phyloP scores from a whole-genome alignment of 2,888 invertebrate genomes.

The Kuschelorhynchus macadamiae region DNA sequence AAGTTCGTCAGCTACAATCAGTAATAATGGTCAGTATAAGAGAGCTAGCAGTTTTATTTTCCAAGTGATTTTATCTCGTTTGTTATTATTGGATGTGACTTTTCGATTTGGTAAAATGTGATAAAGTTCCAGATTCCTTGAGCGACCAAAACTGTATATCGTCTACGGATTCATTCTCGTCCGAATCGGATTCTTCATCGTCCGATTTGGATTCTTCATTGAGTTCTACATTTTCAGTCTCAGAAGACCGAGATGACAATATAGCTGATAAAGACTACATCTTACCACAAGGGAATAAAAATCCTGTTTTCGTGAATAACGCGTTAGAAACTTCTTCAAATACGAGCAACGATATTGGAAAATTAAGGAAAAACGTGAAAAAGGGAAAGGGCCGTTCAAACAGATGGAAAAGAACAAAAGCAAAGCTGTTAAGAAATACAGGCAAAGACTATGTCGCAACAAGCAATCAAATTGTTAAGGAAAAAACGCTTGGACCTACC shows the following conservation, averaged over 20 bases:
- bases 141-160: neutral
- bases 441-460: conserved; percentile 12
- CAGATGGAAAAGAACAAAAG: conserved; percentile 3
- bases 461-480: conserved; percentile 1
- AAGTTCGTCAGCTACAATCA: no score
- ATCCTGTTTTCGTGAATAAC: neutral
- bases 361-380: conserved; percentile 1
- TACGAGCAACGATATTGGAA: neutral
- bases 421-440: conserved; percentile 9
- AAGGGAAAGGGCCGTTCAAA: conserved; percentile 1
- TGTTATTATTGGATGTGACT: no score
- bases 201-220: conserved; percentile 6
- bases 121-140: neutral
- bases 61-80: no score
- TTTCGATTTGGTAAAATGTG: neutral
- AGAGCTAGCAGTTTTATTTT: no score
- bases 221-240: conserved; percentile 6
- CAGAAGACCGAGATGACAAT: conserved; percentile 9
- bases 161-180: neutral
- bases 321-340: conserved; percentile 1
- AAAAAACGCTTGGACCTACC: conserved; percentile 4
- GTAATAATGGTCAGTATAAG: no score
- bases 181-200: neutral
- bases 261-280: conserved; percentile 16
- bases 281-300: neutral